Evolutionary conservation across 2,888 invertebrate genomes (phyloP).

Genomic region (Drosophila atroscutellata): DNA sequence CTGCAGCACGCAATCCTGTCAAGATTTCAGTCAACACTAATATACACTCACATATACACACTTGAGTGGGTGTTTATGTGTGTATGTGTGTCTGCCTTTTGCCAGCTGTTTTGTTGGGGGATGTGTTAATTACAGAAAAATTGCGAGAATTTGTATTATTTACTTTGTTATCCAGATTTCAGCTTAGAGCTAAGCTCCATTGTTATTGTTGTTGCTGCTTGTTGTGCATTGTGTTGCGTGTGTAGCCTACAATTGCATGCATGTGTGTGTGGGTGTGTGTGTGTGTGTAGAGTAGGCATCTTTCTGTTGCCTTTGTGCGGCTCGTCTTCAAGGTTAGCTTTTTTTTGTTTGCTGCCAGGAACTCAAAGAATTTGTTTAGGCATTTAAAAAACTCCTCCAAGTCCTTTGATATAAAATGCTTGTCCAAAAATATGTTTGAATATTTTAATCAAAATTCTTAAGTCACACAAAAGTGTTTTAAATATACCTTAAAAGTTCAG

Average conservation of each 20-base stretch:
- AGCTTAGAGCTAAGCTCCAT: constrained; percentile 53
- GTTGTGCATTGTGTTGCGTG: constrained; percentile 34
- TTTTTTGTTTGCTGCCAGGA: constrained; percentile 12
- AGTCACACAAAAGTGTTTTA: not conserved
- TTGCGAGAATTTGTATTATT: constrained; percentile 80
- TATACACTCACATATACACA: not conserved
- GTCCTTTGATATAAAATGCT: not conserved
- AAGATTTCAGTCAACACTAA: constrained; percentile 62
- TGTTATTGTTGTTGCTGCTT: constrained; percentile 33
- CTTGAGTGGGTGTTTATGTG: constrained; percentile 12
- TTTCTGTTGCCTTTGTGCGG: constrained; percentile 21
- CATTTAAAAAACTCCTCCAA: not conserved
- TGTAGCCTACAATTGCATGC: constrained; percentile 7
- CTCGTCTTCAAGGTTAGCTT: constrained; percentile 27
- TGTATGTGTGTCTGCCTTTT: constrained; percentile 30
- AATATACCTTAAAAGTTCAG: not conserved
- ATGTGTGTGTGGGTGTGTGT: not conserved
- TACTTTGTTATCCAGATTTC: constrained; percentile 76
- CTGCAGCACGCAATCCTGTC: constrained; percentile 75
- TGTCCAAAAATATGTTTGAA: not conserved
- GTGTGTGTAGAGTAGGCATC: constrained; percentile 18
- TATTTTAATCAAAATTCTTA: constrained; percentile 2
- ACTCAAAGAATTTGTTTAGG: constrained; percentile 13
- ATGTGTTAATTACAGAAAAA: constrained; percentile 80
- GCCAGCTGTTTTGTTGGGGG: constrained; percentile 57